Evolutionary conservation across 2,113 vertebrate species (phyloP).

Genomic region (Megaceryle torquata): DNA sequence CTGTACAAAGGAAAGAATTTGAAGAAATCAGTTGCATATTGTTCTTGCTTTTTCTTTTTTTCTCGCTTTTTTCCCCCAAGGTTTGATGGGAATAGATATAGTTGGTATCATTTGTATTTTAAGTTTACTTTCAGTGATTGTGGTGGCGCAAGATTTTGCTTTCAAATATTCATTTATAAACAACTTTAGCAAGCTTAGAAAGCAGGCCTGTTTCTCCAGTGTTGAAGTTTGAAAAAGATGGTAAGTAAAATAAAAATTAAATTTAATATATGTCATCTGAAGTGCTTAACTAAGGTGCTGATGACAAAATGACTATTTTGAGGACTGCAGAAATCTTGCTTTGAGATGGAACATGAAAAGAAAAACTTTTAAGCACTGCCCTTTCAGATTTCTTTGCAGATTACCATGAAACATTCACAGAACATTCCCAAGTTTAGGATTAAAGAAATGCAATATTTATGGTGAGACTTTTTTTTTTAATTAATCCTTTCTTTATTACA

Average conservation of each 20-base stretch:
- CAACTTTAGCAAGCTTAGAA: neutral
- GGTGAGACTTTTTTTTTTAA: neutral
- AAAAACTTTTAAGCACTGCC: neutral
- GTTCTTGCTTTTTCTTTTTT: neutral
- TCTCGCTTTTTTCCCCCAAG: fast-evolving
- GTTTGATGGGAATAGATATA: neutral
- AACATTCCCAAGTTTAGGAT: neutral
- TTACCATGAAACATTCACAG: neutral
- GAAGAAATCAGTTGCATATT: neutral
- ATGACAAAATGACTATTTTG: neutral
- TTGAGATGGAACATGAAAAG: neutral
- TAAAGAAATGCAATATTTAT: neutral
- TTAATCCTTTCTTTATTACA: neutral
- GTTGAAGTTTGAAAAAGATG: neutral
- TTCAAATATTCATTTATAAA: neutral
- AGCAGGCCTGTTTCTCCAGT: neutral
- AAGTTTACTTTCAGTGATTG: neutral
- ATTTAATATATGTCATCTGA: neutral
- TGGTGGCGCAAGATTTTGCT: neutral
- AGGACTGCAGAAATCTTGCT: neutral
- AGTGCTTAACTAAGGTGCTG: neutral
- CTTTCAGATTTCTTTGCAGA: neutral
- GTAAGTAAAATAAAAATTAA: neutral
- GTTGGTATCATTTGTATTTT: neutral
- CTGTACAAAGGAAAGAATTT: neutral